Conservation (phyloP, 2,888 invertebrate genomes). For the Lapara coniferarum region DNA sequence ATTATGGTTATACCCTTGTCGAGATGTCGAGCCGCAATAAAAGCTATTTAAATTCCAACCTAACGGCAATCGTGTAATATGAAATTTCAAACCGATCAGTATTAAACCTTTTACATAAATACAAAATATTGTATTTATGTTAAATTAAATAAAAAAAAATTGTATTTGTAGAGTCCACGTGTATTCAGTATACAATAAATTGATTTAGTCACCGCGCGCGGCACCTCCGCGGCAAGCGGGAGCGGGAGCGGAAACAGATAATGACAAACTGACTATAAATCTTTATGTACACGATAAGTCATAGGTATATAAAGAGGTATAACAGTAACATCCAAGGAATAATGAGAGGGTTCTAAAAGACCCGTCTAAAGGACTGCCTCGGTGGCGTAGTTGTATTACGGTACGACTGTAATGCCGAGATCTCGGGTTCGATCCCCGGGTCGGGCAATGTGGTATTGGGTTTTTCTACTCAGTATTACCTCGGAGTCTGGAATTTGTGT, state of each 20-base stretch:
- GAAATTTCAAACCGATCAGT: constrained; percentile 31
- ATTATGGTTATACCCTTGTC: constrained; percentile 45
- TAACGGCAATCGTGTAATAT: constrained; percentile 39
- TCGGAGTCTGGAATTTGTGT: no score
- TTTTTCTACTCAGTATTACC: no score
- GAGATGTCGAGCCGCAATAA: constrained; percentile 44
- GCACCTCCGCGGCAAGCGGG: constrained; percentile 14
- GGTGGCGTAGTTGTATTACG: no score
- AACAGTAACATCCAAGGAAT: not conserved
- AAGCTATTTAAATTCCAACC: constrained; percentile 44
- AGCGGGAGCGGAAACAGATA: constrained; percentile 22
- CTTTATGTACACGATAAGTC: not conserved
- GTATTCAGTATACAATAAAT: not conserved
- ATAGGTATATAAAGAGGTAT: not conserved
- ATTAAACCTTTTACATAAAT: not conserved
- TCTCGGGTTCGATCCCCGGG: no score
- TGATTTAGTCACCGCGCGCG: constrained; percentile 28
- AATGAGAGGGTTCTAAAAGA: not conserved
- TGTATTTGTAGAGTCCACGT: constrained; percentile 6
- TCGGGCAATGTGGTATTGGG: no score
- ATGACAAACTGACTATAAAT: constrained; percentile 14
- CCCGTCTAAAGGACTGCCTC: no score
- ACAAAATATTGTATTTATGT: not conserved
- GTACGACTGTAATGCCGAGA: no score
- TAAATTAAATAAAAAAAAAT: no score